Percentiles rank a stretch among this genome's conserved stretches.
Conservation (phyloP, 2,113 vertebrate genomes). For the Urocolius indicus region DNA sequence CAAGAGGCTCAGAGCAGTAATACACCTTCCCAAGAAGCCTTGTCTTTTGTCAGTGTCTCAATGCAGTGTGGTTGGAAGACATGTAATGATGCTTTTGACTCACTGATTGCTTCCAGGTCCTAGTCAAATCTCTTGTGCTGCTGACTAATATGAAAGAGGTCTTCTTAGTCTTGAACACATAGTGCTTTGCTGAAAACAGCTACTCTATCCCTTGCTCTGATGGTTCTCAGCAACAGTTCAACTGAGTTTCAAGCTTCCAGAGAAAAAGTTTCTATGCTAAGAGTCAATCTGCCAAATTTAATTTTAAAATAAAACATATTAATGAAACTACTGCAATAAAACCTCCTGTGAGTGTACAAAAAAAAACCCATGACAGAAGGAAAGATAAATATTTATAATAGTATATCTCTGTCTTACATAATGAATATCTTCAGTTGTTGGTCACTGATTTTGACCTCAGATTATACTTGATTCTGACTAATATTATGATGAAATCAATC, state of each 20-base stretch:
- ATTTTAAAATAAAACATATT: background rate
- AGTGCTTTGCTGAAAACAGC: background rate
- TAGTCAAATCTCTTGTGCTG: background rate
- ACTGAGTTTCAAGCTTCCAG: background rate
- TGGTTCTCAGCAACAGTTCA: background rate
- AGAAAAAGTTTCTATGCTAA: background rate
- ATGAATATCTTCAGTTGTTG: background rate
- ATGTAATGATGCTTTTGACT: background rate
- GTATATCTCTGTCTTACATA: background rate
- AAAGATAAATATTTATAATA: background rate
- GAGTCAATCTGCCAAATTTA: background rate
- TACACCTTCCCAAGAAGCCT: fast-evolving
- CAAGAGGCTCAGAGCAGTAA: background rate
- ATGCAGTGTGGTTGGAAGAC: fast-evolving
- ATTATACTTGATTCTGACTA: background rate
- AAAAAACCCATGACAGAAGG: background rate
- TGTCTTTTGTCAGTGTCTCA: background rate
- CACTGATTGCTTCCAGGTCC: background rate
- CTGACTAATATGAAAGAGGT: background rate
- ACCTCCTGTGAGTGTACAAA: background rate
- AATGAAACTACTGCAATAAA: background rate
- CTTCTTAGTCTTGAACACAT: background rate
- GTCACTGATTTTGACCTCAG: background rate
- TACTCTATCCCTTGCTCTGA: background rate
- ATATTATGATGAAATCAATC: background rate